Percentiles rank a stretch among this genome's conserved stretches.
phyloP scores from a whole-genome alignment of 2,797 vertebrate species.

The Zalophus californianus region DNA sequence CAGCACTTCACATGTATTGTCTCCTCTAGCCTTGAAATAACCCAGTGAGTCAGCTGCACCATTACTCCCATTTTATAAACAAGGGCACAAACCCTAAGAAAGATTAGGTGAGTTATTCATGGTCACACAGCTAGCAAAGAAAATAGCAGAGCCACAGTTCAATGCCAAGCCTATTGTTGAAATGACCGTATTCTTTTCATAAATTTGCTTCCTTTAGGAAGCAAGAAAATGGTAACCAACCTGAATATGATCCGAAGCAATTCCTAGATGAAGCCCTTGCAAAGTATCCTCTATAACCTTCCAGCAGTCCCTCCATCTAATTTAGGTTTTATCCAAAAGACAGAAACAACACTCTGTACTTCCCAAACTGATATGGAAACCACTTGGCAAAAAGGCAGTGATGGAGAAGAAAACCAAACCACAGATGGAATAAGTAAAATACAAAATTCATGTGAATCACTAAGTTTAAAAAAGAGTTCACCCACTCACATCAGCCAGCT shows the following conservation, averaged over 20 bases:
- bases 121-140: neutral
- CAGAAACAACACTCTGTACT: neutral
- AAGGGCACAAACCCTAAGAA: neutral
- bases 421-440: neutral
- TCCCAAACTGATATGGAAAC: neutral
- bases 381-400: neutral
- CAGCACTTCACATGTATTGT: neutral
- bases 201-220: neutral
- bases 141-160: neutral
- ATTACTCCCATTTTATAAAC: neutral
- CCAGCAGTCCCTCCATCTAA: neutral
- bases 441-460: constrained; percentile 21
- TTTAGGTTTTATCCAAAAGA: neutral
- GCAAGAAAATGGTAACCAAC: neutral
- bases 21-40: neutral
- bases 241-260: neutral
- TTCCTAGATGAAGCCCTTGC: neutral
- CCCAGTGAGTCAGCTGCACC: neutral
- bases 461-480: constrained; percentile 16
- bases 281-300: neutral
- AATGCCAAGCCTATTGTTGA: neutral
- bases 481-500: neutral
- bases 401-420: neutral
- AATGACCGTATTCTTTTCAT: neutral
- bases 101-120: neutral